Evolutionary conservation across 2,113 vertebrate genomes (phyloP).

Genomic region (Larimichthys polyactis): DNA sequence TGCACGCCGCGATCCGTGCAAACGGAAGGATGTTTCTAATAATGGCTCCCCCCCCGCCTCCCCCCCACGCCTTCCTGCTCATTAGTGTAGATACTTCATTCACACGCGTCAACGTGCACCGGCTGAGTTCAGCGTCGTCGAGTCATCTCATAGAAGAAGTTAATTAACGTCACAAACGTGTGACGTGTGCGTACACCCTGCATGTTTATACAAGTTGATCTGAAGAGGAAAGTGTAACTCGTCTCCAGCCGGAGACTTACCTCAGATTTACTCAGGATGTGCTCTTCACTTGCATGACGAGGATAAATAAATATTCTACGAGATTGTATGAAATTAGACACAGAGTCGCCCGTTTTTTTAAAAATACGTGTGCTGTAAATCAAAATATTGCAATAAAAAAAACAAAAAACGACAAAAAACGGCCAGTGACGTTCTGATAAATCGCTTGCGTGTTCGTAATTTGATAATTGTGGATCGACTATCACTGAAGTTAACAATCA

Average conservation of each 20-base stretch:
- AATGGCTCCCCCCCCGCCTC: not conserved
- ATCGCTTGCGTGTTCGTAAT: slow-evolving; percentile 8
- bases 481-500: slow-evolving; percentile 12
- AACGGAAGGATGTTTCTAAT: not conserved
- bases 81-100: not conserved
- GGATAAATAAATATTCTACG: not conserved
- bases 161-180: not conserved
- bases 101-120: not conserved
- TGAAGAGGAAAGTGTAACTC: slow-evolving; percentile 11
- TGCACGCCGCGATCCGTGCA: not conserved
- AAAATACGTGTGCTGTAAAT: slow-evolving; percentile 33
- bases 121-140: not conserved
- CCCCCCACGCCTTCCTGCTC: slow-evolving; percentile 10
- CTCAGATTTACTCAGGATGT: slow-evolving; percentile 71
- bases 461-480: not conserved
- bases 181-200: slow-evolving; percentile 15
- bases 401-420: not conserved
- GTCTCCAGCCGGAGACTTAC: slow-evolving; percentile 54
- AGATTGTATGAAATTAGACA: slow-evolving; percentile 24
- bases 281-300: slow-evolving; percentile 53
- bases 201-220: slow-evolving; percentile 22
- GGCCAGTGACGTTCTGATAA: slow-evolving; percentile 12
- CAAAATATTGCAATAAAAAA: slow-evolving; percentile 28
- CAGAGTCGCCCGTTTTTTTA: slow-evolving; percentile 13
- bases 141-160: not conserved